Conservation (phyloP, 2,797 vertebrate species). For the Tragopan temminckii region DNA sequence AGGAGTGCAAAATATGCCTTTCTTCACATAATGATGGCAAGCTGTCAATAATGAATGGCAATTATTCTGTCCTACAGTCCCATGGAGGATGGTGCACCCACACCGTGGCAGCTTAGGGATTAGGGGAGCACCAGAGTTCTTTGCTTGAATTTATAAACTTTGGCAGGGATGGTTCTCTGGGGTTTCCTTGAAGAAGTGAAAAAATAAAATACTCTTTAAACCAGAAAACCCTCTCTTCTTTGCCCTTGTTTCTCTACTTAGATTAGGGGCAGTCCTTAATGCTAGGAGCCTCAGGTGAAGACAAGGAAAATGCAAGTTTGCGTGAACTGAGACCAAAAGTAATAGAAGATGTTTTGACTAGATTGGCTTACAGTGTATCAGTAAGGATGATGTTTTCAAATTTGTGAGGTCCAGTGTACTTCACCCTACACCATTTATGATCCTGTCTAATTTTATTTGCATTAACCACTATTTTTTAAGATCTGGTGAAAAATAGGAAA, state of each 20-base stretch:
- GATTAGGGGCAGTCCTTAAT: background rate
- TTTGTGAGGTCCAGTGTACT: background rate
- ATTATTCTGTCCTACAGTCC: background rate
- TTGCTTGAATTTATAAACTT: background rate
- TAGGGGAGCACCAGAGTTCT: background rate
- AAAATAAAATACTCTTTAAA: background rate
- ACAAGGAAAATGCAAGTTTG: background rate
- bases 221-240: background rate
- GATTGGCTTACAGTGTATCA: background rate
- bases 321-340: background rate
- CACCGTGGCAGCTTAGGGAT: background rate
- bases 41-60: background rate
- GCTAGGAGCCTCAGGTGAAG: background rate
- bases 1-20: background rate
- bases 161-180: background rate
- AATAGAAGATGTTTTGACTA: background rate
- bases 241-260: background rate
- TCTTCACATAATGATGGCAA: background rate
- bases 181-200: background rate
- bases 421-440: background rate
- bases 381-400: background rate
- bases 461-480: background rate
- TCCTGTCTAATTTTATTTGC: background rate
- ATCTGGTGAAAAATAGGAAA: background rate
- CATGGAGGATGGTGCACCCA: fast-evolving